Evolutionary conservation across 2,113 vertebrate species (phyloP).

Genomic region (Mellivora capensis): DNA sequence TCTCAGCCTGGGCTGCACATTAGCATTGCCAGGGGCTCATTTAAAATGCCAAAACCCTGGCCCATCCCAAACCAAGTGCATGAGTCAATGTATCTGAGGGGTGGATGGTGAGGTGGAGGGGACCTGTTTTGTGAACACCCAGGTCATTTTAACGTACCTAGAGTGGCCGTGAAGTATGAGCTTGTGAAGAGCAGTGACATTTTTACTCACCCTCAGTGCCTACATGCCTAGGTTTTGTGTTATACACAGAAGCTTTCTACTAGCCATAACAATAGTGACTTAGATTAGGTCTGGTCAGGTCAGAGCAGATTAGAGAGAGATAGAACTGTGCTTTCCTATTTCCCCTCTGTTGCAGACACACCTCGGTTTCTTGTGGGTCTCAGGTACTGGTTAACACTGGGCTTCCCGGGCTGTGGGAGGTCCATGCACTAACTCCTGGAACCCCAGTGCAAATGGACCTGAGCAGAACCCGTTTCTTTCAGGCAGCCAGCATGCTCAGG

Average conservation of each 20-base stretch:
- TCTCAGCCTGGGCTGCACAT: background rate
- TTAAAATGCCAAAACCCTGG: background rate
- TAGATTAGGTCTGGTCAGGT: background rate
- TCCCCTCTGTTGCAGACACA: background rate
- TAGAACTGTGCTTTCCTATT: background rate
- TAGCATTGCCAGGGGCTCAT: background rate
- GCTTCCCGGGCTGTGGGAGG: background rate
- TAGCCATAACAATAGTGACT: background rate
- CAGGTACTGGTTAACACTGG: background rate
- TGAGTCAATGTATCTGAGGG: background rate
- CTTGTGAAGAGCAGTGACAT: rapidly evolving
- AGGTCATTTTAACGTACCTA: background rate
- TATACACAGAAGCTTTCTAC: background rate
- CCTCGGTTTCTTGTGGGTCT: background rate
- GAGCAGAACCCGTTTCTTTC: rapidly evolving
- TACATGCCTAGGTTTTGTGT: background rate
- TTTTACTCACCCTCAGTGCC: background rate
- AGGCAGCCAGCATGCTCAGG: rapidly evolving
- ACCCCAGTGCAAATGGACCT: background rate
- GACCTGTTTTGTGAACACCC: too few species aligned
- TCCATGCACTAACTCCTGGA: rapidly evolving
- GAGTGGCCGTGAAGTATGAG: background rate
- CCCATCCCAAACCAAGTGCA: background rate
- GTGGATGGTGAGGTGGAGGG: background rate
- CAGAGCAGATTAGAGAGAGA: background rate